Base-by-base conservation (phyloP, 2,888 invertebrate genomes). In the Polyommatus iphigenia region DNA sequence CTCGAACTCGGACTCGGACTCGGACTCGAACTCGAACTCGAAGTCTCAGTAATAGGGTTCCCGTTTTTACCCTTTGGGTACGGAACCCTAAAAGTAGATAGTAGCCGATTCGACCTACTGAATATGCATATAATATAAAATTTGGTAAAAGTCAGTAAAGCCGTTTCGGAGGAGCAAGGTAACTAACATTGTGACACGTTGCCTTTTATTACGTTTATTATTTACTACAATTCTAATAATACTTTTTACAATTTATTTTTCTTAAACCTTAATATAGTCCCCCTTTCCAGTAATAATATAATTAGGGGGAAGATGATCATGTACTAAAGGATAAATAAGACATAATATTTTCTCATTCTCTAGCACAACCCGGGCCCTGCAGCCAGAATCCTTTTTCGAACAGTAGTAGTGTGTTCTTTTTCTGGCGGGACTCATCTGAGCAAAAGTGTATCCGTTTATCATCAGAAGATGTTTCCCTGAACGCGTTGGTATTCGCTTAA, bases 401-500 rank as follows among this genome's bases (percentile, higher is more conserved):
- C 85, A 85, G 77, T 84, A 85, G 76, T 81, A 85, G 71, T 81
- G 32, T 41, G 81, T 82, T 0, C 80, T 77, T 29, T 62, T 24
- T 24, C 20, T 62, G 3, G 62, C 3, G 10, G 3, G 1, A 10
- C 81, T 81, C 78, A 82, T 82, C 78, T 83, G 83, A 24, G 83
- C 82, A 76, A 83, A 87, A 2, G 85, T 84, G 50, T 82, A 85
- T 5, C 81, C 80, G 32, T 83, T 82, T 57, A 85, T 78, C 82
- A 86, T 81, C 20, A 86, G 73, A 29, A 85, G 77, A 50, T 78
- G 78, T 67, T 80, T 79, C 4, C 84, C 83, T 1, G 78, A 73
- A 0, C 78, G 79, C 24, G 82, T 82, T 20, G 82, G 81, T 76
- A 79, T 80, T 79, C 76, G 77, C 36, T 57, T 76, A 29, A 78